Evolutionary conservation across 2,797 vertebrate species (phyloP).

Genomic region (Melopsittacus undulatus): DNA sequence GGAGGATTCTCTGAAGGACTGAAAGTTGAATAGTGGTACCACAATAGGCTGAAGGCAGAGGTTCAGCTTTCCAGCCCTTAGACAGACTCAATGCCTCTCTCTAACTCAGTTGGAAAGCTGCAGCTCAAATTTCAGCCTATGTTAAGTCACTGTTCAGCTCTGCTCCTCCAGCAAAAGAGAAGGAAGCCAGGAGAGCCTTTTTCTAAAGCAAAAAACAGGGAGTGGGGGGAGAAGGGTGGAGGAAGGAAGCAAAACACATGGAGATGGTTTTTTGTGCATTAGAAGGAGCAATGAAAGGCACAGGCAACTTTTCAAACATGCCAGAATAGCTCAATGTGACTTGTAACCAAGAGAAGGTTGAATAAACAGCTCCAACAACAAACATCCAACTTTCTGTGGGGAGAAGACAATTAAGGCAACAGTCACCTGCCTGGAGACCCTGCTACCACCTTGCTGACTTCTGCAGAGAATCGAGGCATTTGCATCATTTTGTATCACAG

Average conservation of each 20-base stretch:
- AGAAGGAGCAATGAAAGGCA: neutral
- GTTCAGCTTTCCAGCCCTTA: conserved; percentile 52
- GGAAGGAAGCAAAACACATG: conserved; percentile 53
- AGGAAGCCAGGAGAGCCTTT: conserved; percentile 19
- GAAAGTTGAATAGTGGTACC: conserved; percentile 19
- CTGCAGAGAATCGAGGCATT: neutral
- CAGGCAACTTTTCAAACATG: conserved; percentile 33
- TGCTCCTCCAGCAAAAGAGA: neutral
- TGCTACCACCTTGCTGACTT: neutral
- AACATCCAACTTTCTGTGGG: neutral
- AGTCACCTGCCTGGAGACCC: neutral
- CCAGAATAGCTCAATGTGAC: conserved; percentile 19
- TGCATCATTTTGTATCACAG: neutral
- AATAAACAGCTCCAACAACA: conserved; percentile 32
- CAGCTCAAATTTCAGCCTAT: conserved; percentile 66
- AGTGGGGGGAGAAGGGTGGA: neutral
- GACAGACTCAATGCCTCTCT: conserved; percentile 48
- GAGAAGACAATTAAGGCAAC: neutral
- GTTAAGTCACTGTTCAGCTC: conserved; percentile 53
- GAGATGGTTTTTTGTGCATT: neutral
- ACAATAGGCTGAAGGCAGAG: conserved; percentile 48
- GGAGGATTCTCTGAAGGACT: conserved; percentile 35
- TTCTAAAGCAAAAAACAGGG: conserved; percentile 10
- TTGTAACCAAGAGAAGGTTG: conserved; percentile 21
- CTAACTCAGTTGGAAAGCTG: conserved; percentile 53